These are phyloP conservation scores for Myotis myotis DNA, from an alignment of 2,797 vertebrate genomes.

Conservation along the genomic window DNA sequence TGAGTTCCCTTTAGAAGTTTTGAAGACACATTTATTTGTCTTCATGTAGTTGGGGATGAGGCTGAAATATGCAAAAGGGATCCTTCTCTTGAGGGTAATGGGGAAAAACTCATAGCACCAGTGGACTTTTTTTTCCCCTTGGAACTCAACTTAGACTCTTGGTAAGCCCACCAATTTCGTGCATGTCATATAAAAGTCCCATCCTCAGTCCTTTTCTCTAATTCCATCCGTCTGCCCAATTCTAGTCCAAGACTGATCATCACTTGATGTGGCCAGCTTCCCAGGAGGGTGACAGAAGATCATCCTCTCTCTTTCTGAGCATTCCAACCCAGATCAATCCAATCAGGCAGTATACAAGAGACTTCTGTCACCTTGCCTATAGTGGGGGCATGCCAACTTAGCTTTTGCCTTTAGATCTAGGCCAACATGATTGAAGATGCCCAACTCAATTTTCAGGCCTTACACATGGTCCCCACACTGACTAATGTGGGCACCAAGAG, in stretches of 20 bases:
- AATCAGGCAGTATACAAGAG: background rate
- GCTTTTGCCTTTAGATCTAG: conserved; percentile 45
- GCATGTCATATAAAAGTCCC: background rate
- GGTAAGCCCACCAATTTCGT: background rate
- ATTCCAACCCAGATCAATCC: background rate
- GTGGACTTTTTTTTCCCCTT: background rate
- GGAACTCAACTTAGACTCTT: conserved; percentile 11
- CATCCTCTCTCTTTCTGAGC: background rate
- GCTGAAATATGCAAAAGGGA: background rate
- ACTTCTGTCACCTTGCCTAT: background rate
- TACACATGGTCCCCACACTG: background rate
- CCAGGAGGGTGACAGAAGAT: background rate
- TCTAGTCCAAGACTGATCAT: conserved; percentile 2
- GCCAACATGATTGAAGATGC: conserved; percentile 19
- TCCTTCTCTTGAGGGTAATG: background rate
- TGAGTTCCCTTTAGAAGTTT: conserved; percentile 16
- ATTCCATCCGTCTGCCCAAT: background rate
- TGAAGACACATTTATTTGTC: background rate
- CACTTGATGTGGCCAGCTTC: conserved; percentile 26
- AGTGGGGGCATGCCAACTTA: background rate
- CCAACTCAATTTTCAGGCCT: conserved; percentile 44
- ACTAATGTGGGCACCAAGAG: conserved; percentile 43
- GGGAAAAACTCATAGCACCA: background rate
- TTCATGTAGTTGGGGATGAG: background rate
- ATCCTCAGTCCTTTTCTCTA: background rate